Evolutionary conservation across 2,888 invertebrate species (phyloP), one percentile per base, ranked within the genome.

Genomic region (Morpho achilles): DNA sequence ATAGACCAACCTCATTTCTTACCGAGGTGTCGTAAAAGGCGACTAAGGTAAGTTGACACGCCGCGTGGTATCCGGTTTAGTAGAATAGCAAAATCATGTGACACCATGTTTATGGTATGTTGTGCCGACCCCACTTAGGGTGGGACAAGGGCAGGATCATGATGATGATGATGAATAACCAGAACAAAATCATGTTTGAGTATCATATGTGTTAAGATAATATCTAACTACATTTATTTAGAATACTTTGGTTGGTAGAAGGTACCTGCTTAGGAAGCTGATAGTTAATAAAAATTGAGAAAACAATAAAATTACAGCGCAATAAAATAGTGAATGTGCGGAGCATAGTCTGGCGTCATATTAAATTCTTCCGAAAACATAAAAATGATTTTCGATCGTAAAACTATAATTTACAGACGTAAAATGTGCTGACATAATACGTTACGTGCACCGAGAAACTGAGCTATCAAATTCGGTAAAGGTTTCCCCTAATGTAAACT

Each of bases 321-420:
- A 84, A 83, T 90, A 89, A 90, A 90, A 86, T 77, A 83, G 76
- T 80, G 85, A 88, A 88, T 87, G 89, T 82, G 82, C 87, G 72
- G 80, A 82, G 84, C 87, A 82, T 87, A 80, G 87, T 87, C 39
- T 79, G 82, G 86, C 82, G 86, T 84, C 87, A 89, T 89, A 90
- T 90, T 90, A 89, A 90, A 90, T 90, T 90, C 89, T 80, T 83
- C 78, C 82, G 83, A 88, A 89, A 89, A 86, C 89, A 89, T 89
- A 90, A 89, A 90, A 89, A 89, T 89, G 86, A 90, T 90, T 91
- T 89, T 88, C 84, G 89, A 87, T 90, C 91, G 87, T 91, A 91
- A 91, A 90, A 91, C 84, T 81, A 90, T 90, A 91, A 89, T 91
- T 91, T 91, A 90, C 91, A 90, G 87, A 88, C 90, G 90, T 91